Conservation (phyloP, 2,113 vertebrate genomes). For the Lagenorhynchus albirostris region DNA sequence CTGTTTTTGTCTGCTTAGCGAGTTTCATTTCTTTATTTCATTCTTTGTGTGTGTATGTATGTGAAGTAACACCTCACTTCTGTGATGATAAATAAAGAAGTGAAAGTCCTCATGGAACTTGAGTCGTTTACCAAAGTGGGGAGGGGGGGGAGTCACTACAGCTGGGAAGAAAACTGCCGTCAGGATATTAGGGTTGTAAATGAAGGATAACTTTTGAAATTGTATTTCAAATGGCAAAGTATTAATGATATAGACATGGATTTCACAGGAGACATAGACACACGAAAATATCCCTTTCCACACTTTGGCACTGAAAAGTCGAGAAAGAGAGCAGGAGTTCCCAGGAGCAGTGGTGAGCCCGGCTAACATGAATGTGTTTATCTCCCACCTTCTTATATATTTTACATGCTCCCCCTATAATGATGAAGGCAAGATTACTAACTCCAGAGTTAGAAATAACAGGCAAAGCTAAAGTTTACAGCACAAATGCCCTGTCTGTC, state of each 20-base stretch:
- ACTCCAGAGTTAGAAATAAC: slow-evolving; percentile 65
- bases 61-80: slow-evolving; percentile 85
- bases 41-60: slow-evolving; percentile 79
- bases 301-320: slow-evolving; percentile 73
- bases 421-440: slow-evolving; percentile 67
- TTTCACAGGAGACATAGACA: slow-evolving; percentile 50
- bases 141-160: slow-evolving; percentile 15
- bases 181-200: slow-evolving; percentile 66
- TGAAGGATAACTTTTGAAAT: slow-evolving; percentile 77
- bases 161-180: slow-evolving; percentile 63
- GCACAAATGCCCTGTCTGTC: slow-evolving; percentile 65
- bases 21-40: slow-evolving; percentile 89
- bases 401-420: slow-evolving; percentile 54
- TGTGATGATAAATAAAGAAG: slow-evolving; percentile 87
- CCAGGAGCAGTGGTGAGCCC: slow-evolving; percentile 52
- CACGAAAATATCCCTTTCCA: slow-evolving; percentile 48
- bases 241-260: slow-evolving; percentile 25
- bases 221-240: slow-evolving; percentile 64
- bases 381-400: slow-evolving; percentile 62
- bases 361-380: slow-evolving; percentile 59
- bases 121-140: slow-evolving; percentile 80
- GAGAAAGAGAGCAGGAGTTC: slow-evolving; percentile 65
- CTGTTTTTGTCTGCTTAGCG: slow-evolving; percentile 82
- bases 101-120: slow-evolving; percentile 87
- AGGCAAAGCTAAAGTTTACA: slow-evolving; percentile 78